Conservation (phyloP, 53 echinoderm and acorn worm species). For the Holothuria scabra region DNA sequence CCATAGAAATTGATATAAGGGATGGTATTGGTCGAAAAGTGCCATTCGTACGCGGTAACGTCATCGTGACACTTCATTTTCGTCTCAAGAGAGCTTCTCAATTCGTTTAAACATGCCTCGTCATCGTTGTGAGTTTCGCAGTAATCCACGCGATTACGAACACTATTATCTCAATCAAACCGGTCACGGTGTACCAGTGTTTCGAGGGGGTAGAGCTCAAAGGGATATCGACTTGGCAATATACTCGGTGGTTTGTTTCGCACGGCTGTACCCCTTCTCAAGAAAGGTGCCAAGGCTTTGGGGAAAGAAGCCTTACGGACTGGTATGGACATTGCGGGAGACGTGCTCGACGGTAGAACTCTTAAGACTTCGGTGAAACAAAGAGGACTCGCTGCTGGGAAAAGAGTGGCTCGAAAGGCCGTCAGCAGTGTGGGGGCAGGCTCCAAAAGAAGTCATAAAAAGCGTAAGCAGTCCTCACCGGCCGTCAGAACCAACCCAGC, state of each 20-base stretch:
- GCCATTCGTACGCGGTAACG: no score
- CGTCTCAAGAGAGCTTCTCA: no score
- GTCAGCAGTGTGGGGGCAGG: neutral
- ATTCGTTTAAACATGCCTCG: no score
- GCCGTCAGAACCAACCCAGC: neutral
- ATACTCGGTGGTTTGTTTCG: conserved; percentile 49
- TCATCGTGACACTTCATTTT: no score
- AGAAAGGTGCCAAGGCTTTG: conserved; percentile 32
- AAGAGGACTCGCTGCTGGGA: conserved; percentile 28
- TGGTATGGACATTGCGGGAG: conserved; percentile 32
- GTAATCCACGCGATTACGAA: neutral
- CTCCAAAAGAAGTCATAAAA: neutral
- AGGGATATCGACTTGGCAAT: conserved; percentile 50
- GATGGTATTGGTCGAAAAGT: no score
- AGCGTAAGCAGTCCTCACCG: neutral
- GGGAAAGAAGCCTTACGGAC: conserved; percentile 31
- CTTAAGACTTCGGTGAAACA: conserved; percentile 13
- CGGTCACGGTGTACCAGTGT: no score
- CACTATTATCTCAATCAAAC: conserved; percentile 26
- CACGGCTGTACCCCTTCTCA: conserved; percentile 53
- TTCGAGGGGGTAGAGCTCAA: conserved; percentile 34
- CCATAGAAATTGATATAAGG: no score
- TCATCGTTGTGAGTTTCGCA: no score
- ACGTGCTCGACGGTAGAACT: conserved; percentile 40
- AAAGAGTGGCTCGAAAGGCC: neutral